Base-by-base conservation (phyloP, 2,797 vertebrate genomes). In the Peromyscus nudipes region DNA sequence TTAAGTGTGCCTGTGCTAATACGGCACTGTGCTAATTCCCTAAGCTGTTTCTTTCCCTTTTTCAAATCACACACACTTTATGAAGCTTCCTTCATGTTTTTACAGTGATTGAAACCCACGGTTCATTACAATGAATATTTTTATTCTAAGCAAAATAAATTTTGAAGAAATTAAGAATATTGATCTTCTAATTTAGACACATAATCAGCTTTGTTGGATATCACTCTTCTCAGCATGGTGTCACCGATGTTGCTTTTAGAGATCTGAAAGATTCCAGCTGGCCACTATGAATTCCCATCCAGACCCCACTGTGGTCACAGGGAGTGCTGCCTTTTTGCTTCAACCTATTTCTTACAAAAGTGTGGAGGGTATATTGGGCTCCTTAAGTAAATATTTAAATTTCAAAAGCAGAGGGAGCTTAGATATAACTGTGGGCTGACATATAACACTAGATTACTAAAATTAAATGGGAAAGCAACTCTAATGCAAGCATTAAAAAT, bases 111-210 rank as follows among this genome's bases (percentile, higher is more conserved):
- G 43, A 93, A 92, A 88, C 82, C 52, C 11, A 29, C 60, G 69
- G 43, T 27, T 92, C 95, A 94, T 81, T 86, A 71, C 67, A 95
- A 83, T 89, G 49, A 80, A 75, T 12, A 95, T 4, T 60, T 87
- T 91, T 84, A 91, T 82, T 96, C 55, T 89, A 89, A 96, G 83
- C 69, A 87, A 80, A 95, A 84, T 88, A 71, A 91, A 96, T 95
- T 97, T 94, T 96, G 71, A 96, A 88, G 69, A 96, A 94, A 52
- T 55, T 69, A 40, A 93, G 46, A n/a, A 79, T 92, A 64, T 79
- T n/a, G 4, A 4, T 60, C 7, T 88, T 93, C 55, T 93, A 55
- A 89, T 65, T 88, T 27, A 84, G 81, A 60, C 11, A 65, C 10
- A 55, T 25, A 34, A 83, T 87, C 57, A 85, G 12, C 1, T 1